Evolutionary conservation across 2,113 vertebrate genomes (phyloP), one percentile per base, ranked within the genome.

Genomic region (Spea multiplicata): DNA sequence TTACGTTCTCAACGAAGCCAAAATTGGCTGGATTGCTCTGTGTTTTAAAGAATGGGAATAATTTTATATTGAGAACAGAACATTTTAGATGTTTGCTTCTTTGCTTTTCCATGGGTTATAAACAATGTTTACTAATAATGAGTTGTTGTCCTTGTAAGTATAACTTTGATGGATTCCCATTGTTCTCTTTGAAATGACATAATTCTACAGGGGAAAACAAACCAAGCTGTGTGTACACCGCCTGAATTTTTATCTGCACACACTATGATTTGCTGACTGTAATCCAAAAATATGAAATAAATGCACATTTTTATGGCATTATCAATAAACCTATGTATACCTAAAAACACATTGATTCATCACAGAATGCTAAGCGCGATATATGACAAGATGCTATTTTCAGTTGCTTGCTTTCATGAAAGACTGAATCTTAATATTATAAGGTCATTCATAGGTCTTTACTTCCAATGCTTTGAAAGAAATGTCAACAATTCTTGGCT

Each of bases 111-210:
- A 85, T 85, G 83, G 81, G 78, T 81, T 84, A 85, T 75, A 84
- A 87, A 84, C 76, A 82, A 61, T 83, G 65, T 75, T 84, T 76
- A 66, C 49, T 87, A 86, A 87, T 87, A 86, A 88, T 17, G 30
- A 87, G 74, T 76, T 84, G 73, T 85, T 47, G 75, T 86, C 83
- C 83, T 86, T 86, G 80, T 72, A 85, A 86, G 62, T 81, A 86
- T 86, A 57, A 81, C 84, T 88, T 85, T 87, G 83, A 88, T 85
- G 78, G 83, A 83, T 88, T 83, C 82, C 84, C 73, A 1, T 13
- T 78, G 81, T 47, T 84, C 49, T 5, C 76, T 87, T 86, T 81
- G 73, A 57, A 82, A 5, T 83, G 82, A 84, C 83, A 84, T 64
- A 71, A 81, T 71, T 80, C 84, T 82, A 78, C 66, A n/a, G 81